phyloP scores from a whole-genome alignment of 2,888 invertebrate species.

The Elysia crispata region DNA sequence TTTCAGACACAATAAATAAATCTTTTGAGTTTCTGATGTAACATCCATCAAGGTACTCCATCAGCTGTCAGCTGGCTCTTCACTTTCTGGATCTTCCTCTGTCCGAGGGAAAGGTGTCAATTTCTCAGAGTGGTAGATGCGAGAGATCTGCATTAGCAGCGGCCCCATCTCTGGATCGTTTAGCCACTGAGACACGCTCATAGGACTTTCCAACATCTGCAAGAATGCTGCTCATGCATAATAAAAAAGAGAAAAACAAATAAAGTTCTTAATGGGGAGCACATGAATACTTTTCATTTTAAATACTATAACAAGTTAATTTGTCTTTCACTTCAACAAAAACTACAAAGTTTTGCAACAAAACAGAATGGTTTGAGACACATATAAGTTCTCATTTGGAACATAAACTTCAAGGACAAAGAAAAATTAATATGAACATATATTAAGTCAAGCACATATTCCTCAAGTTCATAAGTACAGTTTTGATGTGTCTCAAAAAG shows the following conservation, averaged over 20 bases:
- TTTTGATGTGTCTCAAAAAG: too few relatives aligned
- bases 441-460: too few relatives aligned
- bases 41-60: too few relatives aligned
- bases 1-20: too few relatives aligned
- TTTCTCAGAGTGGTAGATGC: conserved; percentile 77
- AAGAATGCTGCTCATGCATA: conserved; percentile 81
- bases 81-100: neutral
- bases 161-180: conserved; percentile 85
- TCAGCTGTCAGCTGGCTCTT: conserved; percentile 22
- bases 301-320: neutral
- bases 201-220: conserved; percentile 83
- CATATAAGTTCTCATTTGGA: too few relatives aligned
- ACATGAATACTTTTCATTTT: neutral
- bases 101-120: conserved; percentile 55
- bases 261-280: neutral
- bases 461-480: too few relatives aligned
- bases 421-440: too few relatives aligned
- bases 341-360: neutral
- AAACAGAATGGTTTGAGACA: too few relatives aligned
- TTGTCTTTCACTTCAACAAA: neutral
- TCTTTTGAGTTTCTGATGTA: too few relatives aligned
- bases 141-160: conserved; percentile 83
- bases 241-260: neutral
- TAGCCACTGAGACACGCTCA: conserved; percentile 83
- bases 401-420: too few relatives aligned